phyloP scores from a whole-genome alignment of 2,888 invertebrate genomes.

The Eubasilissa splendida region DNA sequence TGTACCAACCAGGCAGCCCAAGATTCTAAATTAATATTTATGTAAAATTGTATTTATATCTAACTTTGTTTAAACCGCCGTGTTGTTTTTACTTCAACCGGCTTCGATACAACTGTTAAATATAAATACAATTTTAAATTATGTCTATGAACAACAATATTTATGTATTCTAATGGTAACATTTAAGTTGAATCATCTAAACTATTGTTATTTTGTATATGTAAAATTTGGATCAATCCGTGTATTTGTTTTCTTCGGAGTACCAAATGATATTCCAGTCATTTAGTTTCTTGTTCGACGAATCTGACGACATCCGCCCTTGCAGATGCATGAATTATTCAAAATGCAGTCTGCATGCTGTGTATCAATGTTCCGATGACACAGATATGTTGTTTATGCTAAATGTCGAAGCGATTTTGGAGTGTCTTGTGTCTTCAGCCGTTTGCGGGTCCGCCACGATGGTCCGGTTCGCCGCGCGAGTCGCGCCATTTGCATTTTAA shows the following conservation, averaged over 20 bases:
- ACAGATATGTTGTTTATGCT: constrained; percentile 30
- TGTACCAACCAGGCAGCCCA: no score
- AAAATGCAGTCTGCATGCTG: background rate
- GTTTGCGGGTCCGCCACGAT: background rate
- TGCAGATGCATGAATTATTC: constrained; percentile 23
- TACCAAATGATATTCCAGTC: background rate
- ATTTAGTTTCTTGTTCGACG: constrained; percentile 11
- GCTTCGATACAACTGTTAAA: no score
- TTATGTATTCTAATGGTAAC: no score
- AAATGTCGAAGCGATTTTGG: background rate
- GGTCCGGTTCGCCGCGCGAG: constrained; percentile 16
- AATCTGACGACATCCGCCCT: background rate
- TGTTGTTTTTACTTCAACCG: no score
- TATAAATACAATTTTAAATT: no score
- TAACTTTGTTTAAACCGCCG: no score
- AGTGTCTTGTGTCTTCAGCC: background rate
- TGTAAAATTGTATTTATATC: no score
- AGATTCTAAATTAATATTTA: no score
- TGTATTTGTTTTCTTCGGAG: background rate
- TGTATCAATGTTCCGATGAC: constrained; percentile 18
- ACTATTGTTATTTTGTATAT: no score
- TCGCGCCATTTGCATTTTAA: constrained; percentile 32
- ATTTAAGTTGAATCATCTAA: no score
- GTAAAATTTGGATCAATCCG: no score
- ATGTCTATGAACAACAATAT: no score